Conservation (phyloP, 35 echinoderm and acorn worm species). For the Amphiura filiformis region DNA sequence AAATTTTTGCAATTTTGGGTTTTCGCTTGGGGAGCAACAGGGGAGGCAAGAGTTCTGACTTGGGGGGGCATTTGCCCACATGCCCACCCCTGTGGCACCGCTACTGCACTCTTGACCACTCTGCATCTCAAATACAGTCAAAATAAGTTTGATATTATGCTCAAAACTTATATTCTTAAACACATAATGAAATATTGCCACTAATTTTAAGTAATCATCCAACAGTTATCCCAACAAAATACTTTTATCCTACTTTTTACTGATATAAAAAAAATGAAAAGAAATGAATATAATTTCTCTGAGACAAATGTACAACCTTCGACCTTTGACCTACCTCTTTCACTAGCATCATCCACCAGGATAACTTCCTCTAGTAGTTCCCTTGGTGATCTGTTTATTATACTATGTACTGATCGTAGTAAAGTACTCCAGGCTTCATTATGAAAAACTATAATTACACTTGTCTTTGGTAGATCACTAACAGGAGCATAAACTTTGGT, state of each 20-base stretch:
- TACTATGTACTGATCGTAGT: conserved; percentile 61
- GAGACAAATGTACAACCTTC: neutral
- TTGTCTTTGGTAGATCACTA: conserved; percentile 51
- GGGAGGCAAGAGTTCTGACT: too few relatives aligned
- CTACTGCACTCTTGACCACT: too few relatives aligned
- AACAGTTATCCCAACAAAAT: neutral
- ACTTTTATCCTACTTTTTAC: too few relatives aligned
- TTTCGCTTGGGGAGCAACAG: too few relatives aligned
- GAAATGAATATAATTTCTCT: neutral
- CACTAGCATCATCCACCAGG: conserved; percentile 75
- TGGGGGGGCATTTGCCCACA: too few relatives aligned
- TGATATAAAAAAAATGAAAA: neutral
- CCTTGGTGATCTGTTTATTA: conserved; percentile 73
- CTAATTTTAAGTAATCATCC: too few relatives aligned
- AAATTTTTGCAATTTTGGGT: too few relatives aligned
- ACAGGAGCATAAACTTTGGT: conserved; percentile 29
- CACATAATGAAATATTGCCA: too few relatives aligned
- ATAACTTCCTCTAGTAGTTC: conserved; percentile 69
- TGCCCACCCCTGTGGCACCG: too few relatives aligned
- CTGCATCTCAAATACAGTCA: too few relatives aligned
- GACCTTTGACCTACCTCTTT: conserved; percentile 44
- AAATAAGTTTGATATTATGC: too few relatives aligned
- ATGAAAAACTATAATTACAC: conserved; percentile 61
- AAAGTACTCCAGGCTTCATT: conserved; percentile 79
- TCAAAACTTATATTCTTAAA: too few relatives aligned